phyloP scores from a whole-genome alignment of 2,888 invertebrate species.

The Rutpela maculata region DNA sequence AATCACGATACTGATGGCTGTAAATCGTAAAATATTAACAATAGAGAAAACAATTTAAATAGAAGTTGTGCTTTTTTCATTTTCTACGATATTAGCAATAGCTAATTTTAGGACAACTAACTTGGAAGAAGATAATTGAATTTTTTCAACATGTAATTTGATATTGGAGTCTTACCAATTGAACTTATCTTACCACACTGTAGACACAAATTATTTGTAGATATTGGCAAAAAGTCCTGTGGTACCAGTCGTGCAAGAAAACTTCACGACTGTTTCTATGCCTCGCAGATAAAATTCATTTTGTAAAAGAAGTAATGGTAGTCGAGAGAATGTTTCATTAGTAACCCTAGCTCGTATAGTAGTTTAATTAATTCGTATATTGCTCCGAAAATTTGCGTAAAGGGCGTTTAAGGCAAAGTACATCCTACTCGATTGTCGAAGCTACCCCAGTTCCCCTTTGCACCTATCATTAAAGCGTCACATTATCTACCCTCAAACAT shows the following conservation, averaged over 20 bases:
- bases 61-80: too few species aligned
- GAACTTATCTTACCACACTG: too few species aligned
- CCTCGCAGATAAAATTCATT: conserved; percentile 5
- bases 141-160: too few species aligned
- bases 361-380: conserved; percentile 59
- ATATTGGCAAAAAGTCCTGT: conserved; percentile 16
- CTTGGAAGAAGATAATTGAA: too few species aligned
- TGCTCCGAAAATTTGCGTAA: conserved; percentile 60
- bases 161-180: too few species aligned
- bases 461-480: conserved; percentile 66
- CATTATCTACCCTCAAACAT: conserved; percentile 69
- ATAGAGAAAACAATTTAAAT: too few species aligned
- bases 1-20: too few species aligned
- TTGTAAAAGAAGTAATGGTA: conserved; percentile 20
- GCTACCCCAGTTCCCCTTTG: conserved; percentile 54
- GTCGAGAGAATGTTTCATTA: conserved; percentile 51
- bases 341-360: conserved; percentile 57
- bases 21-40: too few species aligned
- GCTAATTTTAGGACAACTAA: too few species aligned
- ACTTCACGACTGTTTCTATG: not conserved
- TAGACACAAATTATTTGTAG: too few species aligned
- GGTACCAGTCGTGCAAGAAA: not conserved
- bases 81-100: too few species aligned
- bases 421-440: conserved; percentile 55
- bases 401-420: conserved; percentile 55